phyloP scores from a whole-genome alignment of 2,113 vertebrate species.

The Aleadryas rufinucha region DNA sequence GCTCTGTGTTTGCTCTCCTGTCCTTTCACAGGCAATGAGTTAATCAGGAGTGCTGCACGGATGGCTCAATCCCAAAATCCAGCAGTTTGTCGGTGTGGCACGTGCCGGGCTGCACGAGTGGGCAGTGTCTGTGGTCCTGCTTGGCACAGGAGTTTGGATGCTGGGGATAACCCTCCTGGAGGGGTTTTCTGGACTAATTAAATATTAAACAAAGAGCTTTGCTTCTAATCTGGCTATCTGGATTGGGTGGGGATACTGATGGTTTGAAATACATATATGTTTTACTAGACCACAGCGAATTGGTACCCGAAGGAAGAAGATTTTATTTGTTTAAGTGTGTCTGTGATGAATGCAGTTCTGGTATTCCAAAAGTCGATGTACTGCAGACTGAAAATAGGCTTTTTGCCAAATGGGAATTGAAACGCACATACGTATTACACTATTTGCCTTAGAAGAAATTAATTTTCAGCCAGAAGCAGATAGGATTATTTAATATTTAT shows the following conservation, averaged over 20 bases:
- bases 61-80: background rate
- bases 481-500: constrained; percentile 84
- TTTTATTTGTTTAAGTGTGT: constrained; percentile 67
- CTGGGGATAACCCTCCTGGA: too few relatives aligned
- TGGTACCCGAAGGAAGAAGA: constrained; percentile 61
- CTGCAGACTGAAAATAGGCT: constrained; percentile 70
- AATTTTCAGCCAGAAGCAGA: constrained; percentile 77
- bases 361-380: constrained; percentile 66
- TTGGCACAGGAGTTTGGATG: background rate
- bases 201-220: background rate
- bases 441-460: constrained; percentile 83
- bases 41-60: background rate
- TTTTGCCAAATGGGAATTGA: constrained; percentile 77
- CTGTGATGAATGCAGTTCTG: constrained; percentile 58
- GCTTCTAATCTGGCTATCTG: constrained; percentile 37
- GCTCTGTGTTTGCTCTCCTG: background rate
- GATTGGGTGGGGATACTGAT: constrained; percentile 50
- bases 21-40: constrained; percentile 17
- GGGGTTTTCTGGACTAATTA: background rate
- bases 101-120: background rate
- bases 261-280: background rate
- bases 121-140: background rate
- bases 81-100: background rate
- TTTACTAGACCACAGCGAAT: constrained; percentile 14
- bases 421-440: constrained; percentile 70